Evolutionary conservation across 37 sponge, comb jelly and placozoan genomes (phyloP), one percentile per base, ranked within the genome.

Genomic region (Tethya wilhelma): DNA sequence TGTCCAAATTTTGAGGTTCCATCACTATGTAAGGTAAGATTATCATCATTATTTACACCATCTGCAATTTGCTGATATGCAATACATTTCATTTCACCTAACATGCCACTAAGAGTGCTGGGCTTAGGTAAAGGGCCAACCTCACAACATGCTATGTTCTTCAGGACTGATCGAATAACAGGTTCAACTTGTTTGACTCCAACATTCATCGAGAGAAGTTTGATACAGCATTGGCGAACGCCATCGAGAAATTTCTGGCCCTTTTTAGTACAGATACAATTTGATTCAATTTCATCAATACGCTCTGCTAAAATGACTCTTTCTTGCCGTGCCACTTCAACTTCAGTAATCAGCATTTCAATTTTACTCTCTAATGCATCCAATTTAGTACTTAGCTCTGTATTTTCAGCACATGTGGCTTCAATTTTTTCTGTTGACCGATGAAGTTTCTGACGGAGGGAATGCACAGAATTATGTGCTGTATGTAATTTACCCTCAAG

Each of bases 1-100:
- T 75, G 57, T 1, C 77, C 85, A 84, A 67, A 84, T 31, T 84
- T 84, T 2, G 85, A 34, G 0, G 85, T 75, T 22, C 81, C 70
- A 69, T 69, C 70, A 22, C n/a, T 22, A 38, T 73, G 73, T 5
- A 73, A 34, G 56, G 73, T 73, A 11, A 55, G 6, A n/a, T n/a
- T n/a, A n/a, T n/a, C n/a, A n/a, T n/a, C n/a, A n/a, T 46, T 46
- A 22, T 20, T 32, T 6, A 73, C 4, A 20, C 31, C 73, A 11
- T 73, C 73, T 4, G 56, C 25, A 20, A 73, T 6, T 20, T 73
- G 73, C 8, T 73, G 56, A 29, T 32, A 73, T 1, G 73, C 73
- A 2, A 73, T 7, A 29, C 55, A 30, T 55, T 73, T 73, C 73
- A 73, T 73, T 49, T 73, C 73, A 30, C 2, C 20, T 55, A 73